These are phyloP conservation scores for Drosophila limbata DNA, from an alignment of 2,888 invertebrate species.

Conservation along the genomic window DNA sequence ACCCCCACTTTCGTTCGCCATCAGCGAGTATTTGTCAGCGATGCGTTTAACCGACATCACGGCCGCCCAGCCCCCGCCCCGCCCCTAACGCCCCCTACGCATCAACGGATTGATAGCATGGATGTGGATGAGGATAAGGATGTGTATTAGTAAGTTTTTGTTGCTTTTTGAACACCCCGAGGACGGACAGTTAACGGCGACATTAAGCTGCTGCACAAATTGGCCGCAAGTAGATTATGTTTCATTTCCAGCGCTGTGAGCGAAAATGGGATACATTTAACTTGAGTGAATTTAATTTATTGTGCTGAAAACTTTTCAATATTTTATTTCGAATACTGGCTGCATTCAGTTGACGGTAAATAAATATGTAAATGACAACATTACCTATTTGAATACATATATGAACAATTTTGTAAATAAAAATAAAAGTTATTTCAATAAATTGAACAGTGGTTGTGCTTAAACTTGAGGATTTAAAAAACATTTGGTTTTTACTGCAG, in stretches of 20 bases:
- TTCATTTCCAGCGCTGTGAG: not conserved
- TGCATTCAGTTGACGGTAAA: too few relatives aligned
- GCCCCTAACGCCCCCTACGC: slow-evolving; percentile 21
- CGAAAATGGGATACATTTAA: not conserved
- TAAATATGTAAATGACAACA: too few relatives aligned
- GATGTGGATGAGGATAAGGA: slow-evolving; percentile 2
- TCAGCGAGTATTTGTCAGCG: slow-evolving; percentile 49
- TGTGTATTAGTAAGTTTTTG: slow-evolving; percentile 20
- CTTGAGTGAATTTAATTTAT: not conserved
- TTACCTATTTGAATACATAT: too few relatives aligned
- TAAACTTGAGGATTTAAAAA: too few relatives aligned
- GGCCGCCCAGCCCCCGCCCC: not conserved
- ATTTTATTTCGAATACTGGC: too few relatives aligned
- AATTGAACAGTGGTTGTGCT: too few relatives aligned
- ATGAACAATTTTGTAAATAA: too few relatives aligned
- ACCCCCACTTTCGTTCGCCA: slow-evolving; percentile 33
- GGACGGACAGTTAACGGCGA: slow-evolving; percentile 9
- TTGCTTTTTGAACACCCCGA: slow-evolving; percentile 3
- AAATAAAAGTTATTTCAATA: too few relatives aligned
- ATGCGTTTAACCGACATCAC: slow-evolving; percentile 52
- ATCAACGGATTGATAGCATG: slow-evolving; percentile 19
- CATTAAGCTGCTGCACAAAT: slow-evolving; percentile 46
- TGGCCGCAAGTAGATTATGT: slow-evolving; percentile 46
- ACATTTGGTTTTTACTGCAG: too few relatives aligned
- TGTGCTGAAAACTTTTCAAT: too few relatives aligned